Evolutionary conservation across 2,113 vertebrate species (phyloP).

Genomic region (Beaufortia kweichowensis): DNA sequence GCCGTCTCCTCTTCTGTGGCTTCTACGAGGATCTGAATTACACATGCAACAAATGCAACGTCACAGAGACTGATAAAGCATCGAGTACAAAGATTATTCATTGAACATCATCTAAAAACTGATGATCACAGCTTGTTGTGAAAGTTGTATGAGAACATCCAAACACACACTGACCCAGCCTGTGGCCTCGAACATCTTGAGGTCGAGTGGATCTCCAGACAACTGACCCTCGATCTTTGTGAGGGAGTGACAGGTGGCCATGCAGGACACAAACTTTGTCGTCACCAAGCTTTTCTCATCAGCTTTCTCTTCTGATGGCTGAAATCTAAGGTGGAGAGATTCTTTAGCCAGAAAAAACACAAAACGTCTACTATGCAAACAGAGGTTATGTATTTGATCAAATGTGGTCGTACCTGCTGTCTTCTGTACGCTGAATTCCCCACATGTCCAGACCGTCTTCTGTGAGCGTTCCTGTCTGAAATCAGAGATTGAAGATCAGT

Average conservation of each 20-base stretch:
- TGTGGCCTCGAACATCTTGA: constrained; percentile 98
- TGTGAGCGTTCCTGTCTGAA: constrained; percentile 93
- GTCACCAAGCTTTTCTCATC: constrained; percentile 86
- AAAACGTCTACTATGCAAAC: not conserved
- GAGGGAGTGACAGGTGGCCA: constrained; percentile 98
- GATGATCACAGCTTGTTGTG: not conserved
- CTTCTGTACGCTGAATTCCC: constrained; percentile 90
- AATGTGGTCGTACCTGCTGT: constrained; percentile 71
- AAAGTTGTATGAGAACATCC: not conserved
- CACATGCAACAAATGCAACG: not conserved
- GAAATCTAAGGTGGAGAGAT: constrained; percentile 75
- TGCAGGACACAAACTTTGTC: constrained; percentile 93
- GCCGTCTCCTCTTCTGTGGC: constrained; percentile 96
- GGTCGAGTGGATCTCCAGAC: constrained; percentile 94
- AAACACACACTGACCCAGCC: constrained; percentile 81
- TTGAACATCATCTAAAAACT: no score
- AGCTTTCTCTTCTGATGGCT: constrained; percentile 83
- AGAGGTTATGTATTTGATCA: not conserved
- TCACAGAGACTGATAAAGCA: not conserved
- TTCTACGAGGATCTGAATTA: constrained; percentile 87
- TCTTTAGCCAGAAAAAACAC: not conserved
- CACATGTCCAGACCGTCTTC: constrained; percentile 96
- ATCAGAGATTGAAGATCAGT: no score
- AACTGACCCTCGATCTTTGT: constrained; percentile 95
- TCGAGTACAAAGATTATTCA: no score